Evolutionary conservation across 1,140 invertebrate genomes (phyloP).

Genomic region (Scaptomyza graminum): DNA sequence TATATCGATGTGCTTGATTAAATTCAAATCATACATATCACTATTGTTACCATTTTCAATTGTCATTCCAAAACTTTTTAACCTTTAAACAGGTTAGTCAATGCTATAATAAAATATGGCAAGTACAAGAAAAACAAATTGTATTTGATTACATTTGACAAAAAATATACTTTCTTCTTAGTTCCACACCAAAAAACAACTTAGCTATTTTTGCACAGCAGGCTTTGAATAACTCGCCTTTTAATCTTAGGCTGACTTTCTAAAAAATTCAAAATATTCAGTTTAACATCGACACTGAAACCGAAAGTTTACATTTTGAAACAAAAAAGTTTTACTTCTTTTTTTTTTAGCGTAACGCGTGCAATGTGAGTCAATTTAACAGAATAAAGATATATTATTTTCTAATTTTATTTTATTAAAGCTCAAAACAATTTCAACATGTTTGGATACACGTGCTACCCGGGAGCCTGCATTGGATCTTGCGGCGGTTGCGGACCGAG

Average conservation of each 20-base stretch:
- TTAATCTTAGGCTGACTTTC: not conserved
- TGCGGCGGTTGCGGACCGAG: slow-evolving; percentile 49
- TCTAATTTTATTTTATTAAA: not conserved
- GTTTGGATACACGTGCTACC: slow-evolving; percentile 58
- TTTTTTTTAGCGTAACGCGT: slow-evolving; percentile 41
- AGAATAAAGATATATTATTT: too few species aligned
- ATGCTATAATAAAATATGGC: too few species aligned
- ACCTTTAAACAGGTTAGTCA: too few species aligned
- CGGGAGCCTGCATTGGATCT: slow-evolving; percentile 40
- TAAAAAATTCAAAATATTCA: not conserved
- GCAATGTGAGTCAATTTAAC: slow-evolving; percentile 8
- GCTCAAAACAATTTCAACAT: slow-evolving; percentile 9
- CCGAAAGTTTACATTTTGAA: slow-evolving; percentile 11
- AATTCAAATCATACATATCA: too few species aligned
- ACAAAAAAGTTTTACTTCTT: slow-evolving; percentile 32
- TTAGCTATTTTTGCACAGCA: not conserved
- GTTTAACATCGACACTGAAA: slow-evolving; percentile 9
- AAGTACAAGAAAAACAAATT: too few species aligned
- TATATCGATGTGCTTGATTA: too few species aligned
- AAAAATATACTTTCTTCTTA: too few species aligned
- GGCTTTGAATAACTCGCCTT: not conserved
- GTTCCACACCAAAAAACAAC: too few species aligned
- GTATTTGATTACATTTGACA: too few species aligned
- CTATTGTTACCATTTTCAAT: too few species aligned
- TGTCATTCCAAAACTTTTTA: too few species aligned